A percentile compares a stretch with the other conserved stretches of the same genome.
phyloP scores from a whole-genome alignment of 2,113 vertebrate genomes.

The Oxygymnocypris stewartii region DNA sequence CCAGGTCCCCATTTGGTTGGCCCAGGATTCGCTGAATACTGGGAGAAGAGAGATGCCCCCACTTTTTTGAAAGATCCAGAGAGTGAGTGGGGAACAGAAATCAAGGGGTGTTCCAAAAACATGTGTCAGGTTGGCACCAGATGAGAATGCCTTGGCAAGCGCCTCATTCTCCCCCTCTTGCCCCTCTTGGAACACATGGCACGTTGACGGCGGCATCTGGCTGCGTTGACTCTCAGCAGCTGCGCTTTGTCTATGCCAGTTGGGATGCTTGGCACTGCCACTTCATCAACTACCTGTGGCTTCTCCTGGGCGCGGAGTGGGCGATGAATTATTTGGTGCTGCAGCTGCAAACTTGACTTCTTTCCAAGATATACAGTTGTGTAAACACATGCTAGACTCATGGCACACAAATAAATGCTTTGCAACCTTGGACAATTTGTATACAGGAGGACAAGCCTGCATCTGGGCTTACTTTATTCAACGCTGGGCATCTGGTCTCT shows the following conservation, averaged over 20 bases:
- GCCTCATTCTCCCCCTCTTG: slow-evolving; percentile 69
- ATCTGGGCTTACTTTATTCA: slow-evolving; percentile 21
- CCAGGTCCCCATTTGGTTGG: slow-evolving; percentile 67
- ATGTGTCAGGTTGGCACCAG: slow-evolving; percentile 83
- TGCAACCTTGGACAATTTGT: slow-evolving; percentile 63
- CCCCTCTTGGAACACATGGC: slow-evolving; percentile 83
- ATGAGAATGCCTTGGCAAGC: slow-evolving; percentile 81
- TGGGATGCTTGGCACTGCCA: slow-evolving; percentile 84
- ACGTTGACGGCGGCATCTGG: slow-evolving; percentile 82
- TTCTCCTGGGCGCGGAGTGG: slow-evolving; percentile 75
- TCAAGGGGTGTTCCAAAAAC: slow-evolving; percentile 76
- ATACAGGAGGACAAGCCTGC: not conserved
- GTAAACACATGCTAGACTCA: slow-evolving; percentile 69
- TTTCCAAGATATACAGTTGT: slow-evolving; percentile 74
- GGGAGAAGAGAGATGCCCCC: slow-evolving; percentile 61
- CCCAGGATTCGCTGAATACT: slow-evolving; percentile 60
- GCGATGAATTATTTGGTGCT: slow-evolving; percentile 78
- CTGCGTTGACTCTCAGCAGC: slow-evolving; percentile 80
- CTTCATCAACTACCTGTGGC: slow-evolving; percentile 87
- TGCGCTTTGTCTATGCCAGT: slow-evolving; percentile 83
- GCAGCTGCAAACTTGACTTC: slow-evolving; percentile 83
- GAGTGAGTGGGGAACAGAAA: slow-evolving; percentile 71
- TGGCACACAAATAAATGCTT: slow-evolving; percentile 54
- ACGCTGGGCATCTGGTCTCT: not conserved
- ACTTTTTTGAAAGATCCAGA: slow-evolving; percentile 48